A percentile compares a stretch with the other conserved stretches of the same genome.
These are phyloP conservation scores for Liopterus haemorrhoidalis DNA, from an alignment of 2,888 invertebrate genomes.

Conservation along the genomic window DNA sequence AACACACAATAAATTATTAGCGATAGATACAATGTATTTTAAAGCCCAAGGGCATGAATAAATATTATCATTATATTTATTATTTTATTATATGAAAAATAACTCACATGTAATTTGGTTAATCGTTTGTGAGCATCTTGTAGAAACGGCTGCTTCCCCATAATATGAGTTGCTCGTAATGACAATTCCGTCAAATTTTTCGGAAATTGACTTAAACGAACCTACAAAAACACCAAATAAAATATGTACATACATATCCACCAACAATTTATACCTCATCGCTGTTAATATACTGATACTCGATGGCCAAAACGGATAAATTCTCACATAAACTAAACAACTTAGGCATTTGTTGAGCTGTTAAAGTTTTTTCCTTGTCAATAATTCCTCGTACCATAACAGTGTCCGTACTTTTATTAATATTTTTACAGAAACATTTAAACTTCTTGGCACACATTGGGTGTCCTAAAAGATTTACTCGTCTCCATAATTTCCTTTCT, in stretches of 20 bases:
- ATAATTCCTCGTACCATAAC: slow-evolving; percentile 24
- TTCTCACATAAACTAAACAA: slow-evolving; percentile 26
- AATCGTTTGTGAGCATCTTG: slow-evolving; percentile 23
- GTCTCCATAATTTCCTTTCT: slow-evolving; percentile 38
- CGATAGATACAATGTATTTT: too few relatives aligned
- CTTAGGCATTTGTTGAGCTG: slow-evolving; percentile 16
- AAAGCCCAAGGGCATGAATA: too few relatives aligned
- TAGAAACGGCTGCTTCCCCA: slow-evolving; percentile 37
- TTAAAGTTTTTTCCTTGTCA: slow-evolving; percentile 12
- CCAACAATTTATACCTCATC: slow-evolving; percentile 29
- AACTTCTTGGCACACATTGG: slow-evolving; percentile 37
- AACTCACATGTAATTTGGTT: slow-evolving; percentile 17
- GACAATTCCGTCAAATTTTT: slow-evolving; percentile 55
- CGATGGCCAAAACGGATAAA: slow-evolving; percentile 40
- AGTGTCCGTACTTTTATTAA: slow-evolving; percentile 34
- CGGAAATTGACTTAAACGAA: slow-evolving; percentile 60
- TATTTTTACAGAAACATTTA: slow-evolving; percentile 35
- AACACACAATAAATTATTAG: too few relatives aligned
- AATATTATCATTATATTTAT: too few relatives aligned
- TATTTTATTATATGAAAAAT: too few relatives aligned
- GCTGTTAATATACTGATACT: slow-evolving; percentile 39
- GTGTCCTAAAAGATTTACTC: slow-evolving; percentile 36
- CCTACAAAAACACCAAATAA: slow-evolving; percentile 46
- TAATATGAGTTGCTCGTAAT: slow-evolving; percentile 46
- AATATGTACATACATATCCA: slow-evolving; percentile 2